Percentiles rank a stretch among this genome's conserved stretches.
Conservation (phyloP, 2,797 vertebrate genomes). For the Aphelocoma californica region DNA sequence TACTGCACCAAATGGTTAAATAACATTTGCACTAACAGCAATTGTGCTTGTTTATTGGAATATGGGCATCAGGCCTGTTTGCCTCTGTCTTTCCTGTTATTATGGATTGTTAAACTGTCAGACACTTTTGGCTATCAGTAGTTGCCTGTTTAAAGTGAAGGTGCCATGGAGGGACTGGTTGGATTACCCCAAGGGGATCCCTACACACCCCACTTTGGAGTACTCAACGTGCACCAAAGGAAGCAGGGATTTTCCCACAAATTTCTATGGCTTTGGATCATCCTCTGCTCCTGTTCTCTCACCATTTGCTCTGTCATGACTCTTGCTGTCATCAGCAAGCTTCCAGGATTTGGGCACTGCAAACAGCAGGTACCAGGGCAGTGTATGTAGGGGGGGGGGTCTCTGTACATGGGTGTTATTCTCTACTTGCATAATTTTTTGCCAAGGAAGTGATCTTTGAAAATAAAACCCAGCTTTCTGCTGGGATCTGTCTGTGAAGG, state of each 20-base stretch:
- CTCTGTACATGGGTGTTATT: not conserved
- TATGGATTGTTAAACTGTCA: not conserved
- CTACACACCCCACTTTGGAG: not conserved
- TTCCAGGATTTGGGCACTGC: not conserved
- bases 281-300: not conserved
- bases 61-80: not conserved
- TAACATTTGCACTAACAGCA: not conserved
- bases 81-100: not conserved
- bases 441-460: not conserved
- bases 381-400: not conserved
- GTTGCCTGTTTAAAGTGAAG: not conserved
- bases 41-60: not conserved
- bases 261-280: not conserved
- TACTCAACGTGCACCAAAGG: fast-evolving
- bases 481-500: not conserved
- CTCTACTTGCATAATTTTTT: not conserved
- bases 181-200: not conserved
- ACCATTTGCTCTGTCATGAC: not conserved
- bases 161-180: not conserved
- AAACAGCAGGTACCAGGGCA: not conserved
- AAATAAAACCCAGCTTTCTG: not conserved
- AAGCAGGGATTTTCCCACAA: not conserved
- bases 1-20: not conserved
- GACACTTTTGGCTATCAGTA: not conserved
- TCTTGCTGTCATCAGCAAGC: not conserved